Conservation (phyloP, 2,888 invertebrate species). For the Agrochola lychnidis region DNA sequence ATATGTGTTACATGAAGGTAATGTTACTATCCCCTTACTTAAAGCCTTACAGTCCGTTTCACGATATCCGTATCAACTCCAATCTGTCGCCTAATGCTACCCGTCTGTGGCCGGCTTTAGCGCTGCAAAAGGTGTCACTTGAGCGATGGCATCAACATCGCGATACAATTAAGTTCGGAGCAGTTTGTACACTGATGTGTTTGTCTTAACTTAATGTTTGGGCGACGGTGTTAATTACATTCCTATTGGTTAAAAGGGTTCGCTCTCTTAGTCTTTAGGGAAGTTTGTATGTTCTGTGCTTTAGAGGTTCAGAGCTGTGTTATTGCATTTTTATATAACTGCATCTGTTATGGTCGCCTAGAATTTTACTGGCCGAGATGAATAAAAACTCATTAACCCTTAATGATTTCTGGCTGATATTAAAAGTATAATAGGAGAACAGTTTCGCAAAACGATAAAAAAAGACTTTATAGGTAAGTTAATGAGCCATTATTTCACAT, state of each 20-base stretch:
- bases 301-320: not conserved
- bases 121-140: conserved; percentile 12
- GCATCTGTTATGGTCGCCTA: not conserved
- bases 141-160: conserved; percentile 29
- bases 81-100: not conserved
- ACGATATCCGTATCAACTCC: not conserved
- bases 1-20: not conserved
- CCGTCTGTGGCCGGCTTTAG: conserved; percentile 18
- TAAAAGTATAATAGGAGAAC: too few relatives aligned
- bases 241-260: conserved; percentile 7
- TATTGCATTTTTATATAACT: not conserved
- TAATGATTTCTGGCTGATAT: not conserved
- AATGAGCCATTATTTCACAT: conserved; percentile 30
- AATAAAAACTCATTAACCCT: not conserved
- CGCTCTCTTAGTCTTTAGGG: conserved; percentile 6
- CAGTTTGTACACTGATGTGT: conserved; percentile 42
- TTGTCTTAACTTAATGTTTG: conserved; percentile 49
- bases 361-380: not conserved
- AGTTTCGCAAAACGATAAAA: not conserved
- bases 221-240: conserved; percentile 21
- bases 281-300: not conserved
- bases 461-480: conserved; percentile 10
- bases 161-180: conserved; percentile 47
- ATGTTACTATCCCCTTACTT: not conserved
- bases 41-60: not conserved